These are phyloP conservation scores for Agonopterix alstromeriana DNA, from an alignment of 2,888 invertebrate genomes.

Conservation along the genomic window DNA sequence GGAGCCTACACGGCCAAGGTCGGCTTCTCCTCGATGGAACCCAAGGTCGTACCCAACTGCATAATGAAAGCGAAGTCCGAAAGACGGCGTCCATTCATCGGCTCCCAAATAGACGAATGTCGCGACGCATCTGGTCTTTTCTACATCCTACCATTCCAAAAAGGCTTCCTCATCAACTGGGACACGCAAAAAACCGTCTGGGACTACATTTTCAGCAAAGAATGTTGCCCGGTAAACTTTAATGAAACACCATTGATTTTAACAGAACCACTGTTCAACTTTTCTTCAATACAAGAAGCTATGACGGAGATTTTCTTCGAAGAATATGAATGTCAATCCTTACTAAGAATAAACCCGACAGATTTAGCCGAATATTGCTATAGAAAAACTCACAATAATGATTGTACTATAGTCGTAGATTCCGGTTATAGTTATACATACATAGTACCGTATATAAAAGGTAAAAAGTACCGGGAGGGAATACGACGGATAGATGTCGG, in stretches of 20 bases:
- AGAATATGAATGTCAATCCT: slow-evolving; percentile 93
- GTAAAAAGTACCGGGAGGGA: slow-evolving; percentile 79
- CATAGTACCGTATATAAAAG: slow-evolving; percentile 92
- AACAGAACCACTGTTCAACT: slow-evolving; percentile 97
- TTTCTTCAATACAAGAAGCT: slow-evolving; percentile 93
- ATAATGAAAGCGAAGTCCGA: slow-evolving; percentile 99
- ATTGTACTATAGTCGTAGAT: slow-evolving; percentile 91
- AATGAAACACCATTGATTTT: slow-evolving; percentile 88
- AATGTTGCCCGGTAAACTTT: slow-evolving; percentile 86
- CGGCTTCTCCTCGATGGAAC: slow-evolving; percentile 83
- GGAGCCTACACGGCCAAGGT: slow-evolving; percentile 92
- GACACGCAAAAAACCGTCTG: slow-evolving; percentile 96
- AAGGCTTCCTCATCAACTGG: slow-evolving; percentile 97
- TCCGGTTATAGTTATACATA: slow-evolving; percentile 97
- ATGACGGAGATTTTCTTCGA: slow-evolving; percentile 98
- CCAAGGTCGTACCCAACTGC: slow-evolving; percentile 92
- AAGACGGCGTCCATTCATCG: slow-evolving; percentile 93
- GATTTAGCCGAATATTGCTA: slow-evolving; percentile 87
- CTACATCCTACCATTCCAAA: slow-evolving; percentile 95
- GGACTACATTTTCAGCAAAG: slow-evolving; percentile 95
- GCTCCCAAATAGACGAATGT: slow-evolving; percentile 95
- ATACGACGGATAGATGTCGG: slow-evolving; percentile 94
- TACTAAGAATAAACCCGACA: slow-evolving; percentile 87
- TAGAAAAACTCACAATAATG: slow-evolving; percentile 68
- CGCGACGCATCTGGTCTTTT: slow-evolving; percentile 96